Evolutionary conservation across 35 echinoderm and acorn worm genomes (phyloP), one percentile per base, ranked within the genome.

Genomic region (Patiria miniata): DNA sequence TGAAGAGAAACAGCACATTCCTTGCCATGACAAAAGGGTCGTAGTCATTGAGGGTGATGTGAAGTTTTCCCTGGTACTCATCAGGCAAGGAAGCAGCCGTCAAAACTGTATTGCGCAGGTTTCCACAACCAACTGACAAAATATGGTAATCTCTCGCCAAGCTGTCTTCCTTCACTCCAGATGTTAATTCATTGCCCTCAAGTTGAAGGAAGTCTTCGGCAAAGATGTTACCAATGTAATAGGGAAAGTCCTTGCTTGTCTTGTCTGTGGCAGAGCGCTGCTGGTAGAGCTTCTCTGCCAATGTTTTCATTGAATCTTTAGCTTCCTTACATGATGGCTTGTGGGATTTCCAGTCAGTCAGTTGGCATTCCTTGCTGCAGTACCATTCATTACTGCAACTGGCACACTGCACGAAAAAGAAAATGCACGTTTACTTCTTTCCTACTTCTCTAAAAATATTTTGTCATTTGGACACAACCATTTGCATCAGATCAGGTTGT

Each of bases 31-130:
- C 28, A 57, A 85, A 85, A 33, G 83, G 87, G 40, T 86, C 82
- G n/a, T 69, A 80, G 68, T 94, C 87, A 29, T 89, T 85, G 37
- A 94, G n/a, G n/a, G n/a, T n/a, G n/a, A n/a, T n/a, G n/a, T n/a
- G n/a, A n/a, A n/a, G n/a, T n/a, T n/a, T n/a, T n/a, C n/a, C n/a
- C n/a, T n/a, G n/a, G n/a, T n/a, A n/a, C n/a, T n/a, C n/a, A n/a
- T n/a, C n/a, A n/a, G n/a, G n/a, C n/a, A n/a, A n/a, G n/a, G n/a
- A n/a, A n/a, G n/a, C n/a, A n/a, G n/a, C n/a, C n/a, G n/a, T n/a
- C n/a, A n/a, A n/a, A n/a, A n/a, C n/a, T n/a, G n/a, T n/a, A n/a
- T n/a, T n/a, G n/a, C n/a, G n/a, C n/a, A 94, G 42, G 30, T 94
- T 83, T 7, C 92, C 92, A 33, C 73, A 83, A 21, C 82, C 92